Conservation (phyloP, 2,113 vertebrate genomes). For the Tupaia chinensis region DNA sequence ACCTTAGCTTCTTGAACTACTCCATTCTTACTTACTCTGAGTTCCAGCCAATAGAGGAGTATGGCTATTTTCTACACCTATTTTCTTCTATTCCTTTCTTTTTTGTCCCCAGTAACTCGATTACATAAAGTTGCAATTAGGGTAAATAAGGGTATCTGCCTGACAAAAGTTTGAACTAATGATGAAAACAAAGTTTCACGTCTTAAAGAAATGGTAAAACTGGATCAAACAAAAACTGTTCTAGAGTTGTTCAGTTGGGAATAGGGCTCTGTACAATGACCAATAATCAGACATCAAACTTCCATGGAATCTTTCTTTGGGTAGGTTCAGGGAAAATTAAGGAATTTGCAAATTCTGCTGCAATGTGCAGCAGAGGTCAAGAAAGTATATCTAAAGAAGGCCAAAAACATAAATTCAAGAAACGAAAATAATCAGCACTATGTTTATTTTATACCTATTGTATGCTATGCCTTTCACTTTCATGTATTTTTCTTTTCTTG, state of each 20-base stretch:
- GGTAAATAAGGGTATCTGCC: not conserved
- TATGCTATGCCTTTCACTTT: not conserved
- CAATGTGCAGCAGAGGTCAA: not conserved
- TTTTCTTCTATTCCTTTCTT: not conserved
- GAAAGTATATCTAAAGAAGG: not conserved
- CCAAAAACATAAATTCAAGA: not conserved
- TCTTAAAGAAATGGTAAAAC: not conserved
- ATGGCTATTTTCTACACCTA: not conserved
- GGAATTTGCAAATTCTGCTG: not conserved
- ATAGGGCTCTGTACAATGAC: not conserved
- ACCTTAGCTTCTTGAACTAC: not conserved
- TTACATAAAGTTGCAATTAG: not conserved
- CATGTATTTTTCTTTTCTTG: slow-evolving; percentile 31
- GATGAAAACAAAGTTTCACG: not conserved
- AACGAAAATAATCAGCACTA: not conserved
- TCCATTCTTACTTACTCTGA: not conserved
- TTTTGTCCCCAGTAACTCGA: not conserved
- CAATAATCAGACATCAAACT: not conserved
- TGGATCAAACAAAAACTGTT: not conserved
- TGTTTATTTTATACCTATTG: not conserved
- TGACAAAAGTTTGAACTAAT: not conserved
- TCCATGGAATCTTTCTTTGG: not conserved
- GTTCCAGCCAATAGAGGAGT: not conserved
- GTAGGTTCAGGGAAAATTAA: slow-evolving; percentile 30
- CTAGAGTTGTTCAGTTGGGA: not conserved